Base-by-base conservation (phyloP, 2,113 vertebrate species). In the Nerophis ophidion region DNA sequence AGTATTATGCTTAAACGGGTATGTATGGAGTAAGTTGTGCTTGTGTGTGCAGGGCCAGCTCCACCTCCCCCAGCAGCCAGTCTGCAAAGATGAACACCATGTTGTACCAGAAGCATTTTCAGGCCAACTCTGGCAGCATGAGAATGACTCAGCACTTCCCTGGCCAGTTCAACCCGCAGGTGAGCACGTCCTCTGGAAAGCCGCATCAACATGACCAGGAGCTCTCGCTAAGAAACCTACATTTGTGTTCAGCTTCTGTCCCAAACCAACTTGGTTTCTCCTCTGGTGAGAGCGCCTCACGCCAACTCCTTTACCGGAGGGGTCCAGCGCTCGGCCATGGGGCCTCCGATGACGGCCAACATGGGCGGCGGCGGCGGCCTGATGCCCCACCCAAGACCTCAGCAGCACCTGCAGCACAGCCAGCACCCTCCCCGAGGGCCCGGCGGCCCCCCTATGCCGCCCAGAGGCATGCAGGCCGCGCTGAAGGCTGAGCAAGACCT, bases 41-140 rank as follows among this genome's bases (percentile, higher is more conserved):
- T 55, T 38, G 33, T 8, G 10, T 15, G 33, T 15, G 8, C 76
- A 98, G 96, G 89, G 94, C 93, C 48, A 94, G 92, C 84, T 98
- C 97, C 74, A 95, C 95, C n/a, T 98, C 96, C 84, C 97, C 97
- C 7, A 97, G 93, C 81, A 96, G 91, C 87, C 97, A 99, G 85
- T 93, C 94, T 80, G 94, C 93, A 88, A 99, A 99, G 88, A 94
- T 98, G 87, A 99, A 94, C 91, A 96, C 93, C 87, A 91, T 98
- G 86, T 87, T 98, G 35, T 99, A 99, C 90, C 97, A 97, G 92
- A 99, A 99, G 88, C 97, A 95, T 82, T 98, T 97, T 78, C 95
- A 92, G 81, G 90, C 93, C 63, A 91, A 91, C 71, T 90, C 95
- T 2, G 88, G 91, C 14, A 84, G 81, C 61, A 93, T 99, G 84